Base-by-base conservation (phyloP, 2,888 invertebrate genomes). In the Tanypteryx hageni region DNA sequence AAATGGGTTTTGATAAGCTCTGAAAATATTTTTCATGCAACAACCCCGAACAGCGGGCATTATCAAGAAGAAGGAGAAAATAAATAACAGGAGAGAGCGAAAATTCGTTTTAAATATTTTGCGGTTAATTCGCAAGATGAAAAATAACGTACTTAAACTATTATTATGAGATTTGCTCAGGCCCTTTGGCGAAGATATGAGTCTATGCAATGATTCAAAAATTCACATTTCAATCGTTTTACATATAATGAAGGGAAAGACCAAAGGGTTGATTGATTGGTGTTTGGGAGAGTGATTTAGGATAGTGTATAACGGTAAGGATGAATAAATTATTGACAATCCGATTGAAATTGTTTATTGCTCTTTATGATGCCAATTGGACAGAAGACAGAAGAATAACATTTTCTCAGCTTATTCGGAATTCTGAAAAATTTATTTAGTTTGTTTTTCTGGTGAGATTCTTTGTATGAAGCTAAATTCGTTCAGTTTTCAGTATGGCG, bases 201-300 rank as follows among this genome's bases (percentile, higher is more conserved):
- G n/a, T 3, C 56, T 64, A 56, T 89, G 89, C 64, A 89, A 44
- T 44, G 22, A 86, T 61, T 89, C 89, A 89, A 89, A 89, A 89
- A 89, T 89, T 89, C 89, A 89, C 89, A 89, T 89, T 89, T 64
- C 89, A 89, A 44, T 44, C 14, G 22, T 31, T 89, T 22, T 89
- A 18, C 44, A 27, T 89, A 64, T 64, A 64, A 44, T 68, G 64
- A 18, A n/a, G 89, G 44, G 18, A 11, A 14, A 44, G n/a, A 68
- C 27, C 31, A 27, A 83, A 61, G 61, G 64, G 44, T 89, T 89
- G 44, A 89, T 59, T 58, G n/a, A 22, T 18, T 22, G 44, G 89
- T 18, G 11, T 64, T 18, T 56, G 56, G 4, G n/a, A 83, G 5
- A 57, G 7, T 1, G n/a, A 83, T 0, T 3, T 44, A 5, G 44